A percentile compares a stretch with the other conserved stretches of the same genome.
phyloP scores from a whole-genome alignment of 2,888 invertebrate genomes.

The Sphinx pinastri region DNA sequence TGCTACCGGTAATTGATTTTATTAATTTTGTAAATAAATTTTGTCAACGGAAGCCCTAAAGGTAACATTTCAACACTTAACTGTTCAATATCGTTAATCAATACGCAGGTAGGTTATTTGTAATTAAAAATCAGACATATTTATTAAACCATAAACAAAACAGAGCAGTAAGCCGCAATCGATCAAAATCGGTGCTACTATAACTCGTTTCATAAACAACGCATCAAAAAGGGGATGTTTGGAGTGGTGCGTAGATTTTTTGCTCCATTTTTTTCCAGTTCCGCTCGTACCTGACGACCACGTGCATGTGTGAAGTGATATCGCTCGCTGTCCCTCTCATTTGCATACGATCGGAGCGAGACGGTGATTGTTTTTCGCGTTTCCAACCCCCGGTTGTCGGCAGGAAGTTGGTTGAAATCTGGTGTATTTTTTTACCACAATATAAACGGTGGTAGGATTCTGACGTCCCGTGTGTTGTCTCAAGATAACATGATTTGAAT shows the following conservation, averaged over 20 bases:
- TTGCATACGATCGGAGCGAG: constrained; percentile 50
- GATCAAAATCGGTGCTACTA: constrained; percentile 66
- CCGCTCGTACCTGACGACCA: constrained; percentile 78
- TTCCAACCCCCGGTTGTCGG: constrained; percentile 63
- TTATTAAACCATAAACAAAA: constrained; percentile 27
- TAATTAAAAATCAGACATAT: constrained; percentile 26
- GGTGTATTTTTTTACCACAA: constrained; percentile 74
- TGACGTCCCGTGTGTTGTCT: constrained; percentile 69
- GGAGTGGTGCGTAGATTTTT: constrained; percentile 75
- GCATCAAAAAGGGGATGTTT: constrained; percentile 79
- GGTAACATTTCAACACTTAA: constrained; percentile 4
- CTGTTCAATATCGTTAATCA: constrained; percentile 19
- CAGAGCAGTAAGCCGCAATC: constrained; percentile 66
- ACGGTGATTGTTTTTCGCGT: constrained; percentile 59
- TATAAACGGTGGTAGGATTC: constrained; percentile 70
- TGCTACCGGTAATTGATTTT: constrained; percentile 7
- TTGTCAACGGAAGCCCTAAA: constrained; percentile 27
- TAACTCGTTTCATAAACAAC: constrained; percentile 75
- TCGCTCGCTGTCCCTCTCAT: constrained; percentile 52
- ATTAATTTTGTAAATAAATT: constrained; percentile 25
- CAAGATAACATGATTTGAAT: constrained; percentile 61
- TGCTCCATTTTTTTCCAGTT: constrained; percentile 45
- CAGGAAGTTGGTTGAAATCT: constrained; percentile 81
- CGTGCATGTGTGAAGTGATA: constrained; percentile 70
- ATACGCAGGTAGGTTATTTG: constrained; percentile 2